A percentile compares a stretch with the other conserved stretches of the same genome.
These are phyloP conservation scores for Labeo rohita DNA, from an alignment of 2,113 vertebrate genomes.

Conservation along the genomic window DNA sequence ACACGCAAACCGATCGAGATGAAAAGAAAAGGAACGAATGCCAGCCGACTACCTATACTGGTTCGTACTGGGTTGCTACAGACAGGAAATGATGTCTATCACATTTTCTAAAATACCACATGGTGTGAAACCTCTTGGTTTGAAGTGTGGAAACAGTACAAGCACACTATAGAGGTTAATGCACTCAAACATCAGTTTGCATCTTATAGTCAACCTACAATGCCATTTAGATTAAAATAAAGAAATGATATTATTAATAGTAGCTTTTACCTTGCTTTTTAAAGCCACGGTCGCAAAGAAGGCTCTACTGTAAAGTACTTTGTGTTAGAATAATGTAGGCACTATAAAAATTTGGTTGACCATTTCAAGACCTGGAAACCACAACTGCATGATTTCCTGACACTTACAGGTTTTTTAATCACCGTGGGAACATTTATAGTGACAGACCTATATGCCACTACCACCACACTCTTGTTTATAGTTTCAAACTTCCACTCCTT, in stretches of 20 bases:
- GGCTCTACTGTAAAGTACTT: neutral
- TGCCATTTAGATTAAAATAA: neutral
- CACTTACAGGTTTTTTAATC: neutral
- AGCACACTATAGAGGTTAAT: neutral
- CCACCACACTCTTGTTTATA: neutral
- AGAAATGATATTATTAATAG: neutral
- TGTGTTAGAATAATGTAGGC: neutral
- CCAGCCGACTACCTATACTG: neutral
- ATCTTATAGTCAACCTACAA: too few relatives aligned
- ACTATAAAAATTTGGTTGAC: too few relatives aligned
- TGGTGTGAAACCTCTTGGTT: neutral
- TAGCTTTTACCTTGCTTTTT: neutral
- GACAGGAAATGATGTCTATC: neutral
- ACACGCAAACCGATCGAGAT: neutral
- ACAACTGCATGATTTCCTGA: neutral
- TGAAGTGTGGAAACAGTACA: neutral
- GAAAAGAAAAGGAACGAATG: neutral
- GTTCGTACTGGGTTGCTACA: neutral
- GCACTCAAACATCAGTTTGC: neutral
- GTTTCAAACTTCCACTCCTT: neutral
- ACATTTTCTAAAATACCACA: neutral
- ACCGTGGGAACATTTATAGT: neutral
- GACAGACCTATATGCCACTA: neutral
- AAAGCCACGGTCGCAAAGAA: neutral
- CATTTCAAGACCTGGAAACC: neutral